Base-by-base conservation (phyloP, 1,140 invertebrate genomes). In the Aricia agestis region DNA sequence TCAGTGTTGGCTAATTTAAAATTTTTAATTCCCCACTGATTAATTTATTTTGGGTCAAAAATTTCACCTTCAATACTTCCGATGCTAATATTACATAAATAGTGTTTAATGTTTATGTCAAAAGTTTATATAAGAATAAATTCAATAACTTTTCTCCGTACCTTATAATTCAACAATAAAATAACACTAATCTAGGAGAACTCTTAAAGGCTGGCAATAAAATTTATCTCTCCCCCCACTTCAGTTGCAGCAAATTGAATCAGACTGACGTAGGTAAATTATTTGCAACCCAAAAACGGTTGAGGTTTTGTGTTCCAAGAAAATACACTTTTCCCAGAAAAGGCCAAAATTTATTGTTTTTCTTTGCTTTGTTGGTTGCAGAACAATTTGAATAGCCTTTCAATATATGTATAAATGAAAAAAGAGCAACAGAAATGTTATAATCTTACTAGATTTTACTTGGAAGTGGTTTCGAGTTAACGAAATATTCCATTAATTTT, bases 271-370 rank as follows among this genome's bases (percentile, higher is more conserved):
- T 83, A 84, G 79, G 82, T 83, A 67, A 42, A 41, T 36, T 58
- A 15, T 36, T 72, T 68, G 68, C 63, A 69, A 70, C 68, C 63
- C 81, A 78, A 77, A 76, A 66, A 71, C 73, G 68, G 78, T 79
- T 79, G 85, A 90, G 86, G 88, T 90, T 88, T 90, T 85, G 87
- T 79, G 88, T 90, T 89, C 71, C 88, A 71, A 89, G 81, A 69
- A 67, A 77, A 79, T 83, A 82, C 78, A 74, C 69, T 15, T 5
- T 13, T 36, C 36, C 6, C 36, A 9, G 36, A 36, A 7, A 36
- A 36, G 45, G 45, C 25, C 45, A 2, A 52, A 13, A 0, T 25
- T 25, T 25, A 25, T 25, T 25, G 25, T 25, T 52, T 52, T 52
- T 52, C 3, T 52, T 52, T 4, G 45, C 3, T 52, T 52, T 52